These are phyloP conservation scores for Tonatia bakeri DNA, from an alignment of 2,113 vertebrate genomes.

Conservation along the genomic window DNA sequence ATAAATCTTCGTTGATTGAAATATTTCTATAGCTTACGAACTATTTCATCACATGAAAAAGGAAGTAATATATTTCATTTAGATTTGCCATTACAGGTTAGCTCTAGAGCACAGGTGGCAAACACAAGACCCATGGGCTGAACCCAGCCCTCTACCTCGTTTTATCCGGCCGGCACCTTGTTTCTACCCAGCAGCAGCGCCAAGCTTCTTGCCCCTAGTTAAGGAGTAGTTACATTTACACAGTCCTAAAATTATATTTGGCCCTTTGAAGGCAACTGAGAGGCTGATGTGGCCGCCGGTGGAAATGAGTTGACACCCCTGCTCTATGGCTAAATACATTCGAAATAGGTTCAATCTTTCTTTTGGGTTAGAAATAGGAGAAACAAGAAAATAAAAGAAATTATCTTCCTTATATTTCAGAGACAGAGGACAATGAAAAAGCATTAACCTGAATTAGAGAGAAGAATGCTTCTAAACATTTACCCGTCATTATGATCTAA, in stretches of 20 bases:
- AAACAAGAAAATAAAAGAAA: background rate
- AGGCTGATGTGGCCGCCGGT: no score
- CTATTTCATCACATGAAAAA: background rate
- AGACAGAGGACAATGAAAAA: background rate
- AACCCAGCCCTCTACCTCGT: no score
- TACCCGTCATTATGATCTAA: background rate
- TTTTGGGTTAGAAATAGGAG: background rate
- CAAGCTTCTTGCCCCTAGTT: no score
- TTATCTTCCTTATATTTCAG: conserved; percentile 15
- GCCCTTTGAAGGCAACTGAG: no score
- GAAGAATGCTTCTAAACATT: background rate
- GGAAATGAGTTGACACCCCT: no score
- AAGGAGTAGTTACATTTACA: no score
- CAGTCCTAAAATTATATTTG: no score
- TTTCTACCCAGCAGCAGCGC: no score
- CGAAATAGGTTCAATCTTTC: conserved; percentile 7
- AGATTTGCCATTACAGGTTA: background rate
- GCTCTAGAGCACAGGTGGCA: background rate
- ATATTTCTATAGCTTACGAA: background rate
- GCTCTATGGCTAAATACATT: background rate
- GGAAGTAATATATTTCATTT: background rate
- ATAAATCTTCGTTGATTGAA: background rate
- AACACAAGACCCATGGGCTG: no score
- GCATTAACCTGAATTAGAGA: background rate
- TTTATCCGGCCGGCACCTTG: no score